A percentile compares a stretch with the other conserved stretches of the same genome.
Evolutionary conservation across 1,140 invertebrate species (phyloP).

Genomic region (Aphelinus atriplicis): DNA sequence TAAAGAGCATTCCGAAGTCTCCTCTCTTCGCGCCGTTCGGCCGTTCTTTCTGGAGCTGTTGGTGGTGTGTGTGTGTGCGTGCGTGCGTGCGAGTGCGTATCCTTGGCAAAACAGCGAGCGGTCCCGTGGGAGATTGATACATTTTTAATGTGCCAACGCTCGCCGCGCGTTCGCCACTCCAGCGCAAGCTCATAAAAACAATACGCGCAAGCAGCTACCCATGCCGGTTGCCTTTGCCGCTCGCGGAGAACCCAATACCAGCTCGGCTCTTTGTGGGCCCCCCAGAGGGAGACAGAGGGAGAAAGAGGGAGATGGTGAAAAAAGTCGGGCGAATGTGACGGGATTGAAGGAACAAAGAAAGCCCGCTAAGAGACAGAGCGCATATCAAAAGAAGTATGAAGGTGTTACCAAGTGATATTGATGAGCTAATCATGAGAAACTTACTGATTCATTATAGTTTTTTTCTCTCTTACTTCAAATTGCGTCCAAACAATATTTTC

Average conservation of each 20-base stretch:
- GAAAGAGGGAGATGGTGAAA: no score
- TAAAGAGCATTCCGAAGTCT: slow-evolving; percentile 10
- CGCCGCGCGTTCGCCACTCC: not conserved
- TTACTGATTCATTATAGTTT: not conserved
- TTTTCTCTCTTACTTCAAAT: not conserved
- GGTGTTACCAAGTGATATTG: not conserved
- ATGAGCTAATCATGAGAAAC: not conserved
- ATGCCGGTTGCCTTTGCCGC: not conserved
- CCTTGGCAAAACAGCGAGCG: slow-evolving; percentile 42
- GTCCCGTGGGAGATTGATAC: slow-evolving; percentile 52
- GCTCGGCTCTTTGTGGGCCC: not conserved
- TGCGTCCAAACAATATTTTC: not conserved
- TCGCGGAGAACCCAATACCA: no score
- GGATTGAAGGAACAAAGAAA: no score
- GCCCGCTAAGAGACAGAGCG: no score
- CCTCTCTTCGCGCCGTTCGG: not conserved
- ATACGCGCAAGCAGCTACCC: not conserved
- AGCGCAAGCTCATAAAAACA: slow-evolving; percentile 23
- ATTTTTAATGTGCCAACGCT: slow-evolving; percentile 54
- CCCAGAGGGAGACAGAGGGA: no score
- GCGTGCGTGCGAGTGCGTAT: not conserved
- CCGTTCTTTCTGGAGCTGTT: not conserved
- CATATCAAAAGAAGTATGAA: not conserved
- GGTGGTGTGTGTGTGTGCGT: not conserved
- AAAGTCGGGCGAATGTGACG: no score